These are phyloP conservation scores for Lepisosteus osseus DNA, from an alignment of 2,113 vertebrate genomes.

Conservation along the genomic window DNA sequence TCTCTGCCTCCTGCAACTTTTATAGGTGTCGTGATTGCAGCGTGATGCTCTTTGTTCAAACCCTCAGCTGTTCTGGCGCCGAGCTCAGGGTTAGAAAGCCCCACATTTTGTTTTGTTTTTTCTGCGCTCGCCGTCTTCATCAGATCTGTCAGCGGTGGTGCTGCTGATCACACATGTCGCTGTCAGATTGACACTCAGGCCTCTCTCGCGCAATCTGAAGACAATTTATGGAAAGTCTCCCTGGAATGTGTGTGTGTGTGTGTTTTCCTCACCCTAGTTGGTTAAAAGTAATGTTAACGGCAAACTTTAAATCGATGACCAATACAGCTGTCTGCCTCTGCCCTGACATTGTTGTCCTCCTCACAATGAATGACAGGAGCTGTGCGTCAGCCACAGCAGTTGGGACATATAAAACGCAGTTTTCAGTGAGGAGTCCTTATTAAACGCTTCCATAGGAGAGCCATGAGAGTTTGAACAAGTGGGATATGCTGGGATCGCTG, in stretches of 20 bases:
- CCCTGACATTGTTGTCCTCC: background rate
- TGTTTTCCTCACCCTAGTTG: background rate
- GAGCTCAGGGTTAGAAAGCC: no score
- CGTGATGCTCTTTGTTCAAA: background rate
- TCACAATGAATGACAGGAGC: background rate
- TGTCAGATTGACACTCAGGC: no score
- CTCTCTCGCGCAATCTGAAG: no score
- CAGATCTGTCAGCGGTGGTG: no score
- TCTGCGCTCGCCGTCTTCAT: no score
- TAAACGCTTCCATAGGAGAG: slow-evolving; percentile 12
- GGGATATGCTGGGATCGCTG: background rate
- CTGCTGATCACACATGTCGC: no score
- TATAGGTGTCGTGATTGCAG: background rate
- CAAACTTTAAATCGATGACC: slow-evolving; percentile 25
- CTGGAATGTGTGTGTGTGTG: no score
- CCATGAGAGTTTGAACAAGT: slow-evolving; percentile 3
- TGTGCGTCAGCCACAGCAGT: background rate
- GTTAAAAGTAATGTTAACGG: background rate
- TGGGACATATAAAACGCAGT: background rate
- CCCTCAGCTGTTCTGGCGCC: no score
- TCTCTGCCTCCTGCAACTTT: background rate
- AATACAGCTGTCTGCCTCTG: slow-evolving; percentile 12
- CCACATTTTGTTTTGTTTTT: no score
- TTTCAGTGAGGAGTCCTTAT: slow-evolving; percentile 15
- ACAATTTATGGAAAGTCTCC: no score